Percentiles rank a stretch among this genome's conserved stretches.
Evolutionary conservation across 1,140 invertebrate genomes (phyloP).

Genomic region (Penaeus chinensis): DNA sequence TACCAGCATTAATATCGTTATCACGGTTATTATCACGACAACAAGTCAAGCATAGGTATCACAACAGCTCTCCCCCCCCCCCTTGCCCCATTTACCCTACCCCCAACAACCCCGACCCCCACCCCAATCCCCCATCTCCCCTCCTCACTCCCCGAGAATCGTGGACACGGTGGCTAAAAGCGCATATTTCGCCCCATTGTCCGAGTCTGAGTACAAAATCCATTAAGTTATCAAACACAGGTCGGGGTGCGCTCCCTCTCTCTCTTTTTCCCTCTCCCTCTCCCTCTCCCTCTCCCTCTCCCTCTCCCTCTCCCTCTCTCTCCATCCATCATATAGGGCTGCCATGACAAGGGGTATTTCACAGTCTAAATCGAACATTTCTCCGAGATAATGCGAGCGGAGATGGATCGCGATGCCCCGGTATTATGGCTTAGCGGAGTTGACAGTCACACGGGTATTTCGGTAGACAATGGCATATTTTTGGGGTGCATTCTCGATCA

Average conservation of each 20-base stretch:
- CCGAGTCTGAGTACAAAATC: slow-evolving; percentile 15
- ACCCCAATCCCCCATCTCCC: no score
- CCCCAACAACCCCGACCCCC: no score
- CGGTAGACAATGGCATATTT: slow-evolving; percentile 16
- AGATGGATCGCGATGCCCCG: slow-evolving; percentile 36
- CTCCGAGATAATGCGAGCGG: slow-evolving; percentile 33
- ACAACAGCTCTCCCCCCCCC: no score
- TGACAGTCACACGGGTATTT: slow-evolving; percentile 48
- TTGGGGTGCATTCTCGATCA: background rate
- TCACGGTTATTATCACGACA: no score
- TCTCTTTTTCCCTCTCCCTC: background rate
- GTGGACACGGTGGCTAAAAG: no score
- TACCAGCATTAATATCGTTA: no score
- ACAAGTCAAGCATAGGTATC: no score
- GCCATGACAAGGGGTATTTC: slow-evolving; percentile 36
- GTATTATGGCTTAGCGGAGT: slow-evolving; percentile 30
- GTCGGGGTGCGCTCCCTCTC: background rate
- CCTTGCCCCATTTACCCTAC: no score
- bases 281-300: slow-evolving; percentile 8
- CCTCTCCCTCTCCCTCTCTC: background rate
- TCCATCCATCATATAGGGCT: slow-evolving; percentile 37
- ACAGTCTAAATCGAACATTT: slow-evolving; percentile 38
- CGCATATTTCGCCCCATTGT: background rate
- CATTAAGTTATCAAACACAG: slow-evolving; percentile 37
- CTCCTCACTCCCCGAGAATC: no score